phyloP scores from a whole-genome alignment of 1,140 invertebrate genomes.

The Macrotrachela quadricornifera region DNA sequence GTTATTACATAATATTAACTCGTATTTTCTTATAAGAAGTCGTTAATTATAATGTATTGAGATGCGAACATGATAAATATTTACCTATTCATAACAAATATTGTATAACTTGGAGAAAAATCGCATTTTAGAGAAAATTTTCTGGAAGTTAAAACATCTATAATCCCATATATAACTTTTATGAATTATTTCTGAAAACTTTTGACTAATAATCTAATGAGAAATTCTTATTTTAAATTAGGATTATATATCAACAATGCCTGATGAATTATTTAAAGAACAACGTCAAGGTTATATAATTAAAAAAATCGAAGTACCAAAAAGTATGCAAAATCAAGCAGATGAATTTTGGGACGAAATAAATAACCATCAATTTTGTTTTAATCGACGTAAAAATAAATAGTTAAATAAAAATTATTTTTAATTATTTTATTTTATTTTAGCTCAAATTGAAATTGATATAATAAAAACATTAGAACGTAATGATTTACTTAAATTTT shows the following conservation, averaged over 20 bases:
- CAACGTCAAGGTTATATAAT: conserved; percentile 57
- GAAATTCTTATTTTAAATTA: too few species aligned
- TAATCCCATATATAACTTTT: too few species aligned
- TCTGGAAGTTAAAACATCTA: too few species aligned
- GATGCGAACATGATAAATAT: too few species aligned
- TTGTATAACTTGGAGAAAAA: too few species aligned
- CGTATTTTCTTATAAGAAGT: too few species aligned
- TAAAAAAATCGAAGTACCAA: conserved; percentile 65
- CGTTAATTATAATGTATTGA: too few species aligned
- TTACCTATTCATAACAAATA: too few species aligned
- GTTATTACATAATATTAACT: too few species aligned
- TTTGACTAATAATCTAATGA: too few species aligned
- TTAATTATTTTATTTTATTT: conserved; percentile 11
- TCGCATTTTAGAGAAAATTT: too few species aligned
- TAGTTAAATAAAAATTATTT: neutral
- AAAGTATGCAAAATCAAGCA: conserved; percentile 48
- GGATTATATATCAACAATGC: conserved; percentile 48
- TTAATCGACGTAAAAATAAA: conserved; percentile 42
- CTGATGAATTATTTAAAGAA: conserved; percentile 54
- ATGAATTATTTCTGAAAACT: too few species aligned
- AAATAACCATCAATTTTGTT: conserved; percentile 62
- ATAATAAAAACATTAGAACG: conserved; percentile 55
- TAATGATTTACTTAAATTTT: conserved; percentile 58
- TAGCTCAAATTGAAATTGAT: conserved; percentile 54
- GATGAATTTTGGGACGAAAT: conserved; percentile 65